phyloP scores from a whole-genome alignment of 2,797 vertebrate genomes.

The Trachops cirrhosus region DNA sequence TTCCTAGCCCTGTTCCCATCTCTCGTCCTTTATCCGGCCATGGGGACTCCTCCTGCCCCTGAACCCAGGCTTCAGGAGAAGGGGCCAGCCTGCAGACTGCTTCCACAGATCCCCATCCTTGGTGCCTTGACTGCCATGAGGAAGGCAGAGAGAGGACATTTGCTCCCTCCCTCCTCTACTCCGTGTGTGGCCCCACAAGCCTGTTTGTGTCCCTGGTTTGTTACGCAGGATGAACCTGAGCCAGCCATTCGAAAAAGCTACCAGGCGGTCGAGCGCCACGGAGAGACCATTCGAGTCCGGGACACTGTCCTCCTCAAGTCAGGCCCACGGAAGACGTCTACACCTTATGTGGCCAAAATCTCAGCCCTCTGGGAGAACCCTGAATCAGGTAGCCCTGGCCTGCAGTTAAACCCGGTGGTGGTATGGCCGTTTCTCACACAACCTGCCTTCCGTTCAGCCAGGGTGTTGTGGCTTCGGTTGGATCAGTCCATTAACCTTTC shows the following conservation, averaged over 20 bases:
- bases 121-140: background rate
- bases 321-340: conserved; percentile 95
- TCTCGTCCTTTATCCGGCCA: background rate
- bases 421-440: background rate
- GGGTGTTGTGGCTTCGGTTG: background rate
- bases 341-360: conserved; percentile 98
- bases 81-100: background rate
- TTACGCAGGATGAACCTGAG: conserved; percentile 91
- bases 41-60: background rate
- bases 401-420: background rate
- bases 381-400: conserved; percentile 89
- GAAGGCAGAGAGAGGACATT: background rate
- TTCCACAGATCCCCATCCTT: background rate
- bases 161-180: background rate
- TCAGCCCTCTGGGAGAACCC: conserved; percentile 98
- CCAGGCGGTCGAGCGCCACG: conserved; percentile 93
- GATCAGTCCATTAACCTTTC: background rate
- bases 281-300: conserved; percentile 94
- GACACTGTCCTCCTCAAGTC: conserved; percentile 97
- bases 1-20: background rate
- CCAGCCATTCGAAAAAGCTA: conserved; percentile 95
- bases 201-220: background rate
- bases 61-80: background rate
- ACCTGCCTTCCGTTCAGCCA: background rate
- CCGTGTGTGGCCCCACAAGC: background rate